Percentiles rank a stretch among this genome's conserved stretches.
Conservation (phyloP, 2,113 vertebrate genomes). For the Dicentrarchus labrax region DNA sequence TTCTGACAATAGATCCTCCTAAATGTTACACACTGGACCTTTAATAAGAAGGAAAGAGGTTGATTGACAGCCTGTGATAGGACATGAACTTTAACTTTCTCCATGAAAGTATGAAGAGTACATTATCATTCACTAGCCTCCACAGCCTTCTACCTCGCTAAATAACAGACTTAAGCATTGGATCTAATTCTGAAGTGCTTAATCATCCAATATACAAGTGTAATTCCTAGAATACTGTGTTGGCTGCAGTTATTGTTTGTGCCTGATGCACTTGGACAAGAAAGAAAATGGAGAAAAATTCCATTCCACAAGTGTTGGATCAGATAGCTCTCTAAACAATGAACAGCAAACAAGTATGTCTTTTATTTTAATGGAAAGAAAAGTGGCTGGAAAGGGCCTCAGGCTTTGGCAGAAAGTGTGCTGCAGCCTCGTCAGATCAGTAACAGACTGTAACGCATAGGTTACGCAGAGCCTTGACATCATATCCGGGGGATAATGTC, state of each 20-base stretch:
- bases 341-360: neutral
- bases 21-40: too few relatives aligned
- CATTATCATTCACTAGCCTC: neutral
- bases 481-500: too few relatives aligned
- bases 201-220: neutral
- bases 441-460: too few relatives aligned
- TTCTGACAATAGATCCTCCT: too few relatives aligned
- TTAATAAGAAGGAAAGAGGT: neutral
- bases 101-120: neutral
- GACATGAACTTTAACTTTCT: neutral
- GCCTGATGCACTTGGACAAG: neutral
- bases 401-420: conserved; percentile 7
- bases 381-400: conserved; percentile 9
- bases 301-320: conserved; percentile 25
- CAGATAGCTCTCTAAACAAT: conserved; percentile 11
- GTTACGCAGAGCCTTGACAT: too few relatives aligned
- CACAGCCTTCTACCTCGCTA: neutral
- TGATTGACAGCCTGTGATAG: neutral
- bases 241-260: neutral
- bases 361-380: conserved; percentile 18
- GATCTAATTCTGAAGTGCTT: neutral
- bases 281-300: conserved; percentile 4
- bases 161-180: neutral
- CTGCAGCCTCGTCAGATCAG: conserved; percentile 1
- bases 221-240: neutral